Evolutionary conservation across 2,797 vertebrate species (phyloP), one percentile per base, ranked within the genome.

Genomic region (Enteromius paludinosus): DNA sequence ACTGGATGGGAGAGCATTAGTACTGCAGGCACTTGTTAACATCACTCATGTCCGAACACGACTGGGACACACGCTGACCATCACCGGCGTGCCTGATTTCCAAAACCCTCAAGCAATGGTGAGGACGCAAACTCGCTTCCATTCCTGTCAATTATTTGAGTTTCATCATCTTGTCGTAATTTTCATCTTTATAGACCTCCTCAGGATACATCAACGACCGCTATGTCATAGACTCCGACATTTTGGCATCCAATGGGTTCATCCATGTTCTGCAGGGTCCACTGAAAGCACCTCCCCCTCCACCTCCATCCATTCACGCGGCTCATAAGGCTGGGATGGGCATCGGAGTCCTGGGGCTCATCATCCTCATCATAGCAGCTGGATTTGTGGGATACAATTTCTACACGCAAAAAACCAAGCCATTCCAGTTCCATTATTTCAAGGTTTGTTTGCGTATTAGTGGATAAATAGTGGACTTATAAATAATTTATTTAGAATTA

Each of bases 211-310:
- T 99, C 52, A 95, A 96, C 5, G 85, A 94, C 79, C 96, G 94
- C 61, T 94, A 95, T 59, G 91, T 99, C 85, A 87, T 94, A 0
- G 88, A 92, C 65, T 93, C 96, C 18, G 93, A 99, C 88, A 92
- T 98, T 86, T 83, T 93, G 18, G 95, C 97, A 62, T 96, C 97
- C 81, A 99, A 99, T 0, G 98, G 98, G 45, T 90, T 99, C 83
- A 97, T 99, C 85, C 98, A 99, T 1, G 83, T 97, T 3, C 96
- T 99, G 33, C 95, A 95, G 83, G 92, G 93, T 18, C 95, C 98
- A 14, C 87, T 99, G 71, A 93, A 91, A 86, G 97, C 97, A 12
- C 97, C 96, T 4, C 93, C 93, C 0, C 88, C 85, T 35, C 84
- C 5, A 5, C 87, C 87, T 85, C 0, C 68, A 49, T 54, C 89